Percentiles rank a stretch among this genome's conserved stretches.
Evolutionary conservation across 1,140 invertebrate species (phyloP).

Genomic region (Drosophila willistoni): DNA sequence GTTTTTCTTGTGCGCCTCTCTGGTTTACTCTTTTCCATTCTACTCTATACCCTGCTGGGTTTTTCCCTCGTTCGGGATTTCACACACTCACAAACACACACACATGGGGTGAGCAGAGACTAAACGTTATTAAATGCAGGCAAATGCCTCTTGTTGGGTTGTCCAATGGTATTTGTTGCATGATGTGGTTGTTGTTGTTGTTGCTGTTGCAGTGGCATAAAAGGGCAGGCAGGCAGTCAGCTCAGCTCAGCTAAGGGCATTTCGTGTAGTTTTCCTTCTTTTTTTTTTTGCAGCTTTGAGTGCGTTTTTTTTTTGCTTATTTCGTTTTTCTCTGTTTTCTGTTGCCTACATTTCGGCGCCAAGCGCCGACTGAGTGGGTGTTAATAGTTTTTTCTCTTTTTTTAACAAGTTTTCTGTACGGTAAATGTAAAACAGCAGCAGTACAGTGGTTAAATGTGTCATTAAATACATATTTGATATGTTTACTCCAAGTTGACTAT

Average conservation of each 20-base stretch:
- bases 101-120: conserved; percentile 36
- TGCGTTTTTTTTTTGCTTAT: conserved; percentile 49
- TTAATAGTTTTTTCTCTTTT: conserved; percentile 29
- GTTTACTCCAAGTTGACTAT: too few relatives aligned
- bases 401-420: neutral
- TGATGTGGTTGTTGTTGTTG: conserved; percentile 47
- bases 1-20: conserved; percentile 44
- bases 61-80: conserved; percentile 34
- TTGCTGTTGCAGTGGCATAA: conserved; percentile 53
- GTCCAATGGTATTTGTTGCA: conserved; percentile 61
- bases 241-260: conserved; percentile 16
- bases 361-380: conserved; percentile 3
- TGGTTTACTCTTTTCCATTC: conserved; percentile 27
- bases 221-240: conserved; percentile 31
- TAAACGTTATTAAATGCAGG: conserved; percentile 81
- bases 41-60: neutral
- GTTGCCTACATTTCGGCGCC: conserved; percentile 69
- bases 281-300: conserved; percentile 53
- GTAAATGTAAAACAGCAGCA: conserved; percentile 7
- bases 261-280: conserved; percentile 34
- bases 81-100: conserved; percentile 34
- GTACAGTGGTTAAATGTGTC: conserved; percentile 27
- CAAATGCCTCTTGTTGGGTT: conserved; percentile 52
- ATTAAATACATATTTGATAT: neutral
- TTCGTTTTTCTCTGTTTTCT: conserved; percentile 34